Base-by-base conservation (phyloP, 1,140 invertebrate species). In the Listronotus bonariensis region DNA sequence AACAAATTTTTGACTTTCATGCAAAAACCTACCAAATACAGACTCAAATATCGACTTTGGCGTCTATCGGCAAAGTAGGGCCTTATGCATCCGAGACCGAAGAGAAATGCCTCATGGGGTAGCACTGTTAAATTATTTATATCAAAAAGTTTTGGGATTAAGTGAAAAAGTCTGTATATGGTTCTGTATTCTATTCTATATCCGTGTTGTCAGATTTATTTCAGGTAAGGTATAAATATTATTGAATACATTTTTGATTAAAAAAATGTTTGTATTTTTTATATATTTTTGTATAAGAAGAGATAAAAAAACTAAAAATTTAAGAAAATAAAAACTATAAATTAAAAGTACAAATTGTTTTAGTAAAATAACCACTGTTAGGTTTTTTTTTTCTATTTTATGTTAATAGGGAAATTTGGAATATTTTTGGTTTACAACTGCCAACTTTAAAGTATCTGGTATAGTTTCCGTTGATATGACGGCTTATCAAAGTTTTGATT, bases 201-300 rank as follows among this genome's bases (percentile, higher is more conserved):
- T 65, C 70, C 77, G 15, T 79, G 77, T 53, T 74, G 75, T 65
- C 77, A 79, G 51, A 64, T 70, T 51, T 73, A 74, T 68, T 71
- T 74, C 41, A 66, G 61, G 71, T 72, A 59, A 68, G 41, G 5
- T 20, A 7, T 32, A 8, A 32, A 14, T 52, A n/a, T 52, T 31
- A 52, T 7, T 15, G 17, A 14, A 17, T 3, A 26, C 20, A 26
- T 26, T n/a, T n/a, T n/a, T n/a, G n/a, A n/a, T n/a, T n/a, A n/a
- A n/a, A n/a, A n/a, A n/a, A n/a, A n/a, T n/a, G n/a, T n/a, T n/a
- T n/a, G n/a, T n/a, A n/a, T n/a, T n/a, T n/a, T n/a, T n/a, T n/a
- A n/a, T n/a, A n/a, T n/a, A n/a, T n/a, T n/a, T n/a, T n/a, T n/a
- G n/a, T n/a, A n/a, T n/a, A n/a, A n/a, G n/a, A n/a, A n/a, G n/a